phyloP scores from a whole-genome alignment of 1,140 invertebrate genomes.

The Saccostrea glomerata region DNA sequence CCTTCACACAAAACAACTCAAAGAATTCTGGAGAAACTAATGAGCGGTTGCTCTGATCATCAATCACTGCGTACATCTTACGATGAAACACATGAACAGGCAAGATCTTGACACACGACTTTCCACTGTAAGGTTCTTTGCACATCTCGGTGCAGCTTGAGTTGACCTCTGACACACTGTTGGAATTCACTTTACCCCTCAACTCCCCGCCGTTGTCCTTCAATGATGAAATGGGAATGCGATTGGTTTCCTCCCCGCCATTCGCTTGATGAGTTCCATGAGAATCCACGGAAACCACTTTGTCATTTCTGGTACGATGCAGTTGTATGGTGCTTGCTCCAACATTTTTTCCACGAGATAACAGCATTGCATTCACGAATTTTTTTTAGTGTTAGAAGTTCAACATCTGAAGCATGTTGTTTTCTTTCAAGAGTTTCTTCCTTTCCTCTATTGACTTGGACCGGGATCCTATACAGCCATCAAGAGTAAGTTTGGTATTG shows the following conservation, averaged over 20 bases:
- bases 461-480: no score
- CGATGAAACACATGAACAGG: no score
- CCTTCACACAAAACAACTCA: constrained; percentile 7
- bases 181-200: neutral
- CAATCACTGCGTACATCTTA: no score
- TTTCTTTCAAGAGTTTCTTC: constrained; percentile 18
- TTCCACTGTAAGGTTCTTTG: no score
- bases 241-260: neutral
- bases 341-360: constrained; percentile 9
- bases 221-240: neutral
- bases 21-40: no score
- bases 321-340: constrained; percentile 23
- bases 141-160: constrained; percentile 53
- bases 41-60: no score
- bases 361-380: neutral
- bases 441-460: no score
- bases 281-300: neutral
- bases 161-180: neutral
- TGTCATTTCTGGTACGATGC: neutral
- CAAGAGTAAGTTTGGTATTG: no score
- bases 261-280: neutral
- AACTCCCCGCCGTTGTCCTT: constrained; percentile 43
- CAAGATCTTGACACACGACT: no score
- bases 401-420: constrained; percentile 48
- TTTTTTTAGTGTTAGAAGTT: neutral